Percentiles rank a stretch among this genome's conserved stretches.
phyloP scores from a whole-genome alignment of 2,797 vertebrate genomes.

The Ibycter americanus region DNA sequence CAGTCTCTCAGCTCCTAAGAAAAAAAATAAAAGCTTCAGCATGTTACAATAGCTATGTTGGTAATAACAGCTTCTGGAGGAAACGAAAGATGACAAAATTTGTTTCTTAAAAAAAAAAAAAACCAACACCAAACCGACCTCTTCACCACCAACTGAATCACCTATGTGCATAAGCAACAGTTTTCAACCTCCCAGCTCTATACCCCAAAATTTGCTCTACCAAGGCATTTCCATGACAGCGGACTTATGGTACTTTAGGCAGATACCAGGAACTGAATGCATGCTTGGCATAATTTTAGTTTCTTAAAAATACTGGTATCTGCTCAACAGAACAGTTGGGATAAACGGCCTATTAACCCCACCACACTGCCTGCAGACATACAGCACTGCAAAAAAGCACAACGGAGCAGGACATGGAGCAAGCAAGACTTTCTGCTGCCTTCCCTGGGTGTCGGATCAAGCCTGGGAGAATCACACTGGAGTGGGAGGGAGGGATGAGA shows the following conservation, averaged over 20 bases:
- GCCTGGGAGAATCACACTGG: background rate
- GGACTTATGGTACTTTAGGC: background rate
- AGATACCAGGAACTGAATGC: rapidly evolving
- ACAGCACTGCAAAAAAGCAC: background rate
- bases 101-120: background rate
- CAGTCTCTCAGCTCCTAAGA: background rate
- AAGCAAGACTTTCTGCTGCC: background rate
- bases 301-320: background rate
- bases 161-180: rapidly evolving
- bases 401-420: rapidly evolving
- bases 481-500: background rate
- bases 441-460: background rate
- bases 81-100: background rate
- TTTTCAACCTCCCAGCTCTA: no score
- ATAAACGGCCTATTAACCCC: rapidly evolving
- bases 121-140: no score
- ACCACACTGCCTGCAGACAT: background rate
- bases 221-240: rapidly evolving
- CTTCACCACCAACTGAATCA: background rate
- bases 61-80: background rate
- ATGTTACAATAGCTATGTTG: background rate
- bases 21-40: background rate
- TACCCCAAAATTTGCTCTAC: rapidly evolving
- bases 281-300: background rate
- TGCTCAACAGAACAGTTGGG: background rate